Conservation (phyloP, 2,797 vertebrate species). For the Mastacembelus armatus region DNA sequence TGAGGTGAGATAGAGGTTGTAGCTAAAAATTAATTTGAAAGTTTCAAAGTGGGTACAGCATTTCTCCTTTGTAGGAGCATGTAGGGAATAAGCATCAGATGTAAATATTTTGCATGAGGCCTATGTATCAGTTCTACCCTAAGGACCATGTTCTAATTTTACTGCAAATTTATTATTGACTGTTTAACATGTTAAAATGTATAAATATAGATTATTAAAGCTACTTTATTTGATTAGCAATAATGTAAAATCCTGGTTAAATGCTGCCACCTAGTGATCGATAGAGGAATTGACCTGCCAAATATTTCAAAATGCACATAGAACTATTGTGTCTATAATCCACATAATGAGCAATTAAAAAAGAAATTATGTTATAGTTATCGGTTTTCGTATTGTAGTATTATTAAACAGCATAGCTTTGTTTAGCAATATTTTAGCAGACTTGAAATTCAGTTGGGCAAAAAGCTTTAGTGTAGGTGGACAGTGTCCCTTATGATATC, state of each 20-base stretch:
- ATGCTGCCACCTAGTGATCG: conserved; percentile 35
- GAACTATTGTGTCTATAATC: neutral
- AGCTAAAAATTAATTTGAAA: neutral
- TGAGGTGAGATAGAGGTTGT: neutral
- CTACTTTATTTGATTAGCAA: neutral
- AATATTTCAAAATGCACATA: neutral
- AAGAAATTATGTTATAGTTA: too few relatives aligned
- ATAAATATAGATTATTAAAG: neutral
- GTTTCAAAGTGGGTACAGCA: neutral
- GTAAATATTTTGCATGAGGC: neutral
- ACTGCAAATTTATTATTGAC: neutral
- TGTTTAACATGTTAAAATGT: neutral
- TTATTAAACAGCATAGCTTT: too few relatives aligned
- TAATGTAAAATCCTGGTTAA: conserved; percentile 3
- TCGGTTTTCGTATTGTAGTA: too few relatives aligned
- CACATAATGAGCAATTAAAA: too few relatives aligned
- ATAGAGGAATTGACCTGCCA: conserved; percentile 2
- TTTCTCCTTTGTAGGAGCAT: neutral
- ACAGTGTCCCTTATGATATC: too few relatives aligned
- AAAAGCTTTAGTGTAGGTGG: too few relatives aligned
- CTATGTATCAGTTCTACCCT: neutral
- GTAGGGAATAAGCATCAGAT: neutral
- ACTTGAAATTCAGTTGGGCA: neutral
- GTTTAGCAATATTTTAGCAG: neutral
- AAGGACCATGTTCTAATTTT: neutral